Evolutionary conservation across 2,888 invertebrate species (phyloP).

Genomic region (Chrysodeixis includens): DNA sequence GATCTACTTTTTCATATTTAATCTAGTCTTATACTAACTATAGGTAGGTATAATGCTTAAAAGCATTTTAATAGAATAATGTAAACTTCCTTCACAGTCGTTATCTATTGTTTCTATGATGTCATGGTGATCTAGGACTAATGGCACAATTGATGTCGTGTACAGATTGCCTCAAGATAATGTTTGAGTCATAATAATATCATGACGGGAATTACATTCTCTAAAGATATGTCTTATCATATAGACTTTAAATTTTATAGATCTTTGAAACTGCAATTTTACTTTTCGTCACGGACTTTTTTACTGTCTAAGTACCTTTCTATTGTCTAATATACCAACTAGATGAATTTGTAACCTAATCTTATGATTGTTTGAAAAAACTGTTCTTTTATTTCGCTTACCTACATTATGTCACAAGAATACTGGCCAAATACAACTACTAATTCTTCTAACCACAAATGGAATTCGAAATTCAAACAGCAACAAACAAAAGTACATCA

Average conservation of each 20-base stretch:
- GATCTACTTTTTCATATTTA: too few relatives aligned
- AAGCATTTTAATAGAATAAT: neutral
- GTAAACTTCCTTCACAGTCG: conserved; percentile 13
- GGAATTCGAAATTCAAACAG: neutral
- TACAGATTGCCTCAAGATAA: conserved; percentile 43
- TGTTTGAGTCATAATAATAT: conserved; percentile 42
- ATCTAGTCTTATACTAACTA: neutral
- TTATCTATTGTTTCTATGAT: conserved; percentile 52
- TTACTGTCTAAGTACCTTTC: too few relatives aligned
- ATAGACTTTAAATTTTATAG: neutral
- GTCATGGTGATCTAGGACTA: conserved; percentile 55
- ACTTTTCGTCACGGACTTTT: neutral
- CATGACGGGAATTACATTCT: conserved; percentile 31
- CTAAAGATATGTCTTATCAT: conserved; percentile 34
- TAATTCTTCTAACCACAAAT: too few relatives aligned
- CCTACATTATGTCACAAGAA: too few relatives aligned
- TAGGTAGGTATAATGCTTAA: neutral
- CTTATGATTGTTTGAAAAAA: too few relatives aligned
- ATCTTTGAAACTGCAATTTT: neutral
- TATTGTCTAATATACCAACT: too few relatives aligned
- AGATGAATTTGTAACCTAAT: too few relatives aligned
- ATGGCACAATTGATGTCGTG: conserved; percentile 47
- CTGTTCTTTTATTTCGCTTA: too few relatives aligned
- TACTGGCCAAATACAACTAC: too few relatives aligned
- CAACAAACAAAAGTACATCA: conserved; percentile 14